Evolutionary conservation across 2,797 vertebrate species (phyloP).

Genomic region (Myotis daubentonii): DNA sequence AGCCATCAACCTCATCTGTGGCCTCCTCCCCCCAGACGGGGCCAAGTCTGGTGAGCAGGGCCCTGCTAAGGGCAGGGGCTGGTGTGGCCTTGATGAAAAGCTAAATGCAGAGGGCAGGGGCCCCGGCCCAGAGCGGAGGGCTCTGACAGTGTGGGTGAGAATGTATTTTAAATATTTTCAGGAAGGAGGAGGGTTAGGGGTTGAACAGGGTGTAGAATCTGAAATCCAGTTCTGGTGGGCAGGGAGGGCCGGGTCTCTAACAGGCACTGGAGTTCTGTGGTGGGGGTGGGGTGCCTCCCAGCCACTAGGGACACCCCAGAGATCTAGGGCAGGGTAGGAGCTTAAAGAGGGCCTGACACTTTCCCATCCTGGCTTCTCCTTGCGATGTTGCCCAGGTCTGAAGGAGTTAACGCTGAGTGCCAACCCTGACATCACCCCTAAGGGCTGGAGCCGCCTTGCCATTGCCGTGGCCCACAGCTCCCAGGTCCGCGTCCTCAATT

Average conservation of each 20-base stretch:
- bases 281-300: neutral
- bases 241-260: neutral
- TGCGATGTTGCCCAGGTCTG: conserved; percentile 87
- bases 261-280: neutral
- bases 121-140: neutral
- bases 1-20: conserved; percentile 94
- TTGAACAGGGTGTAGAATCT: neutral
- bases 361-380: conserved; percentile 36
- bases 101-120: neutral
- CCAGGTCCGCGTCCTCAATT: conserved; percentile 94
- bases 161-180: neutral
- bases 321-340: neutral
- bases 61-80: conserved; percentile 20
- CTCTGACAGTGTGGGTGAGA: neutral
- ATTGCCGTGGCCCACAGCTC: conserved; percentile 97
- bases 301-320: neutral
- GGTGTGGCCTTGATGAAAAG: neutral
- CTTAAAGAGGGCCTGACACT: neutral
- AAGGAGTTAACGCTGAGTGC: conserved; percentile 96
- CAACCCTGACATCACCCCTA: conserved; percentile 94
- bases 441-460: conserved; percentile 94
- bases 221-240: neutral
- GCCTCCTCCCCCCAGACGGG: conserved; percentile 95
- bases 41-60: conserved; percentile 93
- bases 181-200: neutral